Evolutionary conservation across 2,113 vertebrate genomes (phyloP), one percentile per base, ranked within the genome.

Genomic region (Phylloscopus whistleri): DNA sequence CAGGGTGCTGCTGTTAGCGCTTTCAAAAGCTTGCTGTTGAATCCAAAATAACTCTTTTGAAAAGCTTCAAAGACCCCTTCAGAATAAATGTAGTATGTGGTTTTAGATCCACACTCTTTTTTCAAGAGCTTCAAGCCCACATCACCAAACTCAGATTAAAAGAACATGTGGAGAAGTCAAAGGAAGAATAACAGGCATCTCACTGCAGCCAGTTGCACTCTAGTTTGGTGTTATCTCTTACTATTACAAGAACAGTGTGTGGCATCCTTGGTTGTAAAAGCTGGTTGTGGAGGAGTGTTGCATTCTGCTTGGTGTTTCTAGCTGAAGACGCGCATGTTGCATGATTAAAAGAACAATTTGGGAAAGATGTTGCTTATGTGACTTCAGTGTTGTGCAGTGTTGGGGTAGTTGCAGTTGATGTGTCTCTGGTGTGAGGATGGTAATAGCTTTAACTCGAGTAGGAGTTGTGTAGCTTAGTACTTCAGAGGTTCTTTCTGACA

Each of bases 381-480:
- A 56, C 35, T 78, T 55, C 0, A 1, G 6, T 68, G 11, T 51
- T 4, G 2, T 64, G 15, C n/a, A 18, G 13, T 15, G 14, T 26
- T 93, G 35, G 30, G 39, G 16, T 73, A 55, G 33, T 77, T 93
- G 55, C 1, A 1, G 44, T 72, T 89, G 83, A 30, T 87, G 16
- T 21, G 15, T 51, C 28, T 80, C 18, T 77, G 64, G 51, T 0
- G 1, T 37, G 76, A 83, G 66, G 48, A 52, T 67, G 41, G 35
- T 89, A 87, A 84, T 28, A 81, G 60, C 18, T 28, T 80, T 68
- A 58, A 73, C 46, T 91, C 24, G 43, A 72, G 58, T 31, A 37
- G 19, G 44, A n/a, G 18, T 49, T 95, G 44, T 72, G 23, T 60
- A 58, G 64, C 73, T 72, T 52, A 60, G 56, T 87, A 37, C 69